Evolutionary conservation across 2,888 invertebrate species (phyloP), one percentile per base, ranked within the genome.

Genomic region (Acronicta aceris): DNA sequence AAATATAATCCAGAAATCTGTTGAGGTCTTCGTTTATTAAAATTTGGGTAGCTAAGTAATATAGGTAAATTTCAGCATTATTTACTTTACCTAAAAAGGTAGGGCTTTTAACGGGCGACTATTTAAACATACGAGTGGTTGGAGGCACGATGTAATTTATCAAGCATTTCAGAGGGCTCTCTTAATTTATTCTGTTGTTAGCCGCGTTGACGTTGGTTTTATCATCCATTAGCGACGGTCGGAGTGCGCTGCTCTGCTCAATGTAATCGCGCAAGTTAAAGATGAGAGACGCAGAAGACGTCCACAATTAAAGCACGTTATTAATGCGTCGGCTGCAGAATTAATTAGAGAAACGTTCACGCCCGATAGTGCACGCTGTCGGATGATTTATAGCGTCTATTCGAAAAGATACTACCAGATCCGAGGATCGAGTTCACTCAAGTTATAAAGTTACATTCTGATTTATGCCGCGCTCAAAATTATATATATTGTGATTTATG

Each of bases 141-240:
- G 74, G 72, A 78, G 77, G 71, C 80, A 74, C 70, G 75, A 78
- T 79, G 81, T 82, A 85, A 88, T 89, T 88, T 84, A 88, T 89
- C 82, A 86, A 83, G 81, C 78, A 85, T 87, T 89, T 86, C 79
- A 78, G 82, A 81, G 82, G 83, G 82, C 82, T 83, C 81, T 76
- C 78, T 83, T 87, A 89, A 88, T 88, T 87, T 87, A 87, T 88
- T 85, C 85, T 74, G 83, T 81, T 86, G 85, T 85, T 83, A 85
- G 83, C 73, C 79, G 78, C 83, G 82, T 84, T 84, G 87, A 84
- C 84, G 87, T 87, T 81, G 87, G 86, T 88, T 88, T 87, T 87
- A 88, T 86, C 85, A 84, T 86, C 85, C 87, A 87, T 88, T 89
- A 87, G 81, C 78, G 81, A 74, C 74, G 76, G 76, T 76, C 71